Conservation (phyloP, 2,888 invertebrate genomes). For the Melanostoma scalare region DNA sequence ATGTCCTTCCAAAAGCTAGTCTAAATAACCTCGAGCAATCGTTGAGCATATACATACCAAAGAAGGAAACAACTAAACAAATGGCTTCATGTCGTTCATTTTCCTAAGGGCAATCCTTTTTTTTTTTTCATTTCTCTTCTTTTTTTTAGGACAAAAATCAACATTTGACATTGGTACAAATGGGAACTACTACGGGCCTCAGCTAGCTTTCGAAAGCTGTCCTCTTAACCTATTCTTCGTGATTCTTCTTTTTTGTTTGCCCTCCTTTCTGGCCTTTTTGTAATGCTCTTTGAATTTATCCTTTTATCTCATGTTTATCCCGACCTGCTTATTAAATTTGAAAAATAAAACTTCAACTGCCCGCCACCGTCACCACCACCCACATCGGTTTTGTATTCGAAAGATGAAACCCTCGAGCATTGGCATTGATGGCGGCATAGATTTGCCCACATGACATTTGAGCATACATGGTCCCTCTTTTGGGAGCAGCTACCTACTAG, state of each 20-base stretch:
- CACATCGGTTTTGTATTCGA: slow-evolving; percentile 25
- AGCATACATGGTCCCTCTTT: slow-evolving; percentile 14
- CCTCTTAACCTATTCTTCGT: slow-evolving; percentile 9
- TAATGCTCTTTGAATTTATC: slow-evolving; percentile 1
- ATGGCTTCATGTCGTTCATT: slow-evolving; percentile 56
- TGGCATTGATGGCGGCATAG: slow-evolving; percentile 32
- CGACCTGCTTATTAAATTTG: slow-evolving; percentile 41
- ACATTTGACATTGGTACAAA: slow-evolving; percentile 48
- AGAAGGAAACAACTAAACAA: slow-evolving; percentile 57
- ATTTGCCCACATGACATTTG: slow-evolving; percentile 33
- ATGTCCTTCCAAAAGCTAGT: slow-evolving; percentile 39
- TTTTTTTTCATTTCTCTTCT: slow-evolving; percentile 32
- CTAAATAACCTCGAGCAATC: slow-evolving; percentile 53
- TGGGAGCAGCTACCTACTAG: neutral
- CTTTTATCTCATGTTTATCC: slow-evolving; percentile 33
- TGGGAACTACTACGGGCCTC: slow-evolving; percentile 14
- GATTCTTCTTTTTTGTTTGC: neutral
- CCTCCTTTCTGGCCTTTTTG: neutral
- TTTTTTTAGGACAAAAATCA: slow-evolving; percentile 28
- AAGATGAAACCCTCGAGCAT: slow-evolving; percentile 30
- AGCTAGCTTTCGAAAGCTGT: slow-evolving; percentile 6
- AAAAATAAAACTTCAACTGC: slow-evolving; percentile 29
- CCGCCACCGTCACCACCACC: neutral
- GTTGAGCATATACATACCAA: slow-evolving; percentile 28
- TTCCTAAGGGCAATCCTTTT: slow-evolving; percentile 60